These are phyloP conservation scores for Axea sp. DNA, from an alignment of 2,888 invertebrate genomes.

Conservation along the genomic window DNA sequence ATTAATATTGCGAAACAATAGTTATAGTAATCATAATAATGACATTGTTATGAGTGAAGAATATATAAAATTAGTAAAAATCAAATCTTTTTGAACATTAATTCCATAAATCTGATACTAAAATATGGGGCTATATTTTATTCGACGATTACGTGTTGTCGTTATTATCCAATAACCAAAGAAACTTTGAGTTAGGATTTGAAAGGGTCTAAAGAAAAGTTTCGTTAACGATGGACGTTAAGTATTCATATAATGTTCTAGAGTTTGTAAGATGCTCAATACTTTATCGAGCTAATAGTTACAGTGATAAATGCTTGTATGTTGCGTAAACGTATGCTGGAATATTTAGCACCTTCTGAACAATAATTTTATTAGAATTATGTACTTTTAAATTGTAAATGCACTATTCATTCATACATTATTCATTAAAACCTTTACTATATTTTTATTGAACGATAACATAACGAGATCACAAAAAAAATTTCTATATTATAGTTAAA, in stretches of 20 bases:
- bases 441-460: no score
- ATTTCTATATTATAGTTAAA: no score
- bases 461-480: no score
- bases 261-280: conserved; percentile 36
- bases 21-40: no score
- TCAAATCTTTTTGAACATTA: no score
- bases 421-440: no score
- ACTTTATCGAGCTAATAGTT: conserved; percentile 51
- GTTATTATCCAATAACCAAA: conserved; percentile 26
- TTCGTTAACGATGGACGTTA: conserved; percentile 34
- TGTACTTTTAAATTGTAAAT: conserved; percentile 31
- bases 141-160: conserved; percentile 11
- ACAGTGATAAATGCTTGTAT: conserved; percentile 45
- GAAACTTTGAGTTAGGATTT: conserved; percentile 36
- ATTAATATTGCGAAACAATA: no score
- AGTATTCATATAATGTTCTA: conserved; percentile 39
- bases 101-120: no score
- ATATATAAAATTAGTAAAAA: no score
- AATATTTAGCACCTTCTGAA: conserved; percentile 27
- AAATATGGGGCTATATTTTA: background rate
- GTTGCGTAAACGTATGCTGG: conserved; percentile 26
- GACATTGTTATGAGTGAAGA: no score
- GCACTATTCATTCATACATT: no score
- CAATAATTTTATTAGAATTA: conserved; percentile 21
- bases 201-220: conserved; percentile 38